Evolutionary conservation across 2,797 vertebrate species (phyloP).

Genomic region (Cuculus canorus): DNA sequence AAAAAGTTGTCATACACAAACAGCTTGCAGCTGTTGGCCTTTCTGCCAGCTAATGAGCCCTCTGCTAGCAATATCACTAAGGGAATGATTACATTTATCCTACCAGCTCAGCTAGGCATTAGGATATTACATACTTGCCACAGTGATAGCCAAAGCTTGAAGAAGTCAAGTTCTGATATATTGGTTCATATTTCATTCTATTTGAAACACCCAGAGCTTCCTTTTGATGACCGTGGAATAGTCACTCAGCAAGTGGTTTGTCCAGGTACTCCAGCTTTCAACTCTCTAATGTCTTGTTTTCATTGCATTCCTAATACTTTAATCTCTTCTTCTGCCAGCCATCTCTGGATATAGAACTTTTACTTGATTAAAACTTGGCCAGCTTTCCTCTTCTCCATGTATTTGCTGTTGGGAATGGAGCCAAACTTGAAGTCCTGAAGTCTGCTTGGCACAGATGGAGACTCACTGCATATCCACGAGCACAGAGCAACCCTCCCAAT

Average conservation of each 20-base stretch:
- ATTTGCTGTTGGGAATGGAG: conserved; percentile 61
- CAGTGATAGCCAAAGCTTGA: conserved; percentile 3
- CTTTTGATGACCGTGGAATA: neutral
- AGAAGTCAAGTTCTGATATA: neutral
- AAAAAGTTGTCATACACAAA: conserved; percentile 56
- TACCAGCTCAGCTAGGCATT: neutral
- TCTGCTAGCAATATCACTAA: conserved; percentile 18
- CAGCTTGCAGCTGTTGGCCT: conserved; percentile 65
- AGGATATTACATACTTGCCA: neutral
- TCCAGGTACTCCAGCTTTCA: conserved; percentile 67
- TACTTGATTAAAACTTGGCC: conserved; percentile 71
- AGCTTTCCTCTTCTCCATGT: conserved; percentile 34
- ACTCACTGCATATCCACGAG: conserved; percentile 26
- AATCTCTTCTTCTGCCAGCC: conserved; percentile 66
- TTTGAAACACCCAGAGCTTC: neutral
- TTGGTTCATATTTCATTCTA: neutral
- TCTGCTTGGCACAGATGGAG: conserved; percentile 58
- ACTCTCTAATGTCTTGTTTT: conserved; percentile 66
- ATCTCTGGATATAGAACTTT: conserved; percentile 65
- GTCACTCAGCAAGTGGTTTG: conserved; percentile 56
- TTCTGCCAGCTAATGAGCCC: conserved; percentile 44
- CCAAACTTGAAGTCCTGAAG: conserved; percentile 56
- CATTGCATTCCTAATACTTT: conserved; percentile 66
- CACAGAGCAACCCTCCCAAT: conserved; percentile 20
- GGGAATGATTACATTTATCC: conserved; percentile 26